phyloP scores from a whole-genome alignment of 2,113 vertebrate species.

The Tiliqua scincoides region DNA sequence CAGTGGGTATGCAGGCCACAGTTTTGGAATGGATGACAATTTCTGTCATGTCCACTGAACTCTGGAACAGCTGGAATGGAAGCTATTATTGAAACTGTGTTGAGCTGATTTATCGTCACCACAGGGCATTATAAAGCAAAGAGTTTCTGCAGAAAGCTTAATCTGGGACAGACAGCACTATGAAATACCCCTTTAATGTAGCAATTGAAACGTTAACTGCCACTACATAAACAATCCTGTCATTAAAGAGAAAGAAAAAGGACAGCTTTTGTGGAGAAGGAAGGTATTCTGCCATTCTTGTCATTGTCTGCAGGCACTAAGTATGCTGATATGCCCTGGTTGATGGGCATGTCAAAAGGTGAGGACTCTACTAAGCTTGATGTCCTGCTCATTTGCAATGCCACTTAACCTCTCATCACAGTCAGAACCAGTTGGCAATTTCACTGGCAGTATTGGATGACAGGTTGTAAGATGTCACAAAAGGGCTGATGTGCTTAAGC shows the following conservation, averaged over 20 bases:
- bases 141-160: background rate
- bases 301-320: background rate
- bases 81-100: background rate
- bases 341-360: background rate
- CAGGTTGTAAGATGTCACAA: background rate
- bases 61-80: background rate
- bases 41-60: background rate
- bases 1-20: background rate
- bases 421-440: slow-evolving; percentile 5
- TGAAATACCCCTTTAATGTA: slow-evolving; percentile 6
- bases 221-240: background rate
- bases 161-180: background rate
- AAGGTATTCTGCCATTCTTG: background rate
- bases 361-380: background rate
- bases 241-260: background rate
- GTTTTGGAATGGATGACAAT: background rate
- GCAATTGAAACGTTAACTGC: slow-evolving; percentile 2
- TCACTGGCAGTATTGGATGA: background rate
- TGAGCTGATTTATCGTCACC: background rate
- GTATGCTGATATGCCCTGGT: background rate
- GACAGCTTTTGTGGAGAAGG: background rate
- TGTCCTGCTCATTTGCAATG: background rate
- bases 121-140: background rate
- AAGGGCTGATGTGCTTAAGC: background rate
- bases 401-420: slow-evolving; percentile 15